Base-by-base conservation (phyloP, 2,113 vertebrate species). In the Monopterus albus region DNA sequence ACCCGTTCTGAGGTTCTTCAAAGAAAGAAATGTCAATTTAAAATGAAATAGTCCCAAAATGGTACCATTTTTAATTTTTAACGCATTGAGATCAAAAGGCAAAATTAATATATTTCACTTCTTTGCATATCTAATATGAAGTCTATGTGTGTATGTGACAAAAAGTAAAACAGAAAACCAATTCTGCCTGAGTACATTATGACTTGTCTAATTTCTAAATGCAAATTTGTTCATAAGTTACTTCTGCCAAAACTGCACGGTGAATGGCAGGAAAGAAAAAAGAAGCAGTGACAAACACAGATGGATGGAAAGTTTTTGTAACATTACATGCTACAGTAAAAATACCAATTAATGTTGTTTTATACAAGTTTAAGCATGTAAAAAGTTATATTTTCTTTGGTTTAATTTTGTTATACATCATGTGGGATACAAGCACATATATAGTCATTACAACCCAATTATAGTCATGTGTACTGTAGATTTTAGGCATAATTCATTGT, bases 81-180 rank as follows among this genome's bases (percentile, higher is more conserved):
- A 83, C 5, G 5, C 50, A 20, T 62, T 64, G 26, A 83, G 72
- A 88, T 87, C 87, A 86, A 88, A 88, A 77, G 64, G 83, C 66
- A 90, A 87, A 77, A 88, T 88, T 84, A 17, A 81, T 84, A 58
- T 46, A 76, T 53, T 75, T 65, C 28, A 70, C 57, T 70, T 73
- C 55, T 83, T 82, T 84, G 78, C 84, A 80, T 86, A 52, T 68
- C 18, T 75, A 71, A 83, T 49, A 33, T 25, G 29, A 73, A 57
- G 29, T 60, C 15, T 64, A 60, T 51, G 39, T 61, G 18, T 49
- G 38, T 63, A 25, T 40, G 66, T 56, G 36, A 28, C 38, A 65
- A 7, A 53, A 36, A 65, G 40, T 26, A 2, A 65, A 28, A 62
- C 7, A 56, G 38, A 67, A 20, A 46, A 75, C 47, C 42, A 39